These are phyloP conservation scores for Dysmachus trigonus DNA, from an alignment of 2,888 invertebrate genomes.

Conservation along the genomic window DNA sequence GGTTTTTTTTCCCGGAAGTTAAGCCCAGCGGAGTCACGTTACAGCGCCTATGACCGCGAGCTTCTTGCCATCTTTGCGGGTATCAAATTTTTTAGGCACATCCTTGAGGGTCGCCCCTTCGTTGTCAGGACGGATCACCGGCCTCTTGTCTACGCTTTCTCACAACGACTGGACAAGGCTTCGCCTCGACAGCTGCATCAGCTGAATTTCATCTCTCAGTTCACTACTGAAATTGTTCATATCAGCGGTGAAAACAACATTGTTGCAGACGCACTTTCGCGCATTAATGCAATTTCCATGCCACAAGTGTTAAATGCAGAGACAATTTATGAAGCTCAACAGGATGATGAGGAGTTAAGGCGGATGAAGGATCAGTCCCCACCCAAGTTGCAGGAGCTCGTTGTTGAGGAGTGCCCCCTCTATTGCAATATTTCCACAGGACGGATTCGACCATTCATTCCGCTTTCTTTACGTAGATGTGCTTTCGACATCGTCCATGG, in stretches of 20 bases:
- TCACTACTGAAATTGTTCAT: conserved; percentile 17
- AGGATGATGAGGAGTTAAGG: neutral
- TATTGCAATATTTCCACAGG: conserved; percentile 4
- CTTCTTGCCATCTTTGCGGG: conserved; percentile 59
- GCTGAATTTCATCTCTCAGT: neutral
- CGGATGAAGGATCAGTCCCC: too few relatives aligned
- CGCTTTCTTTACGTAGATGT: neutral
- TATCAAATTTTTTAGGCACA: conserved; percentile 47
- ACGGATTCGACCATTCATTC: neutral
- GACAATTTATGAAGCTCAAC: neutral
- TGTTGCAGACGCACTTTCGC: too few relatives aligned
- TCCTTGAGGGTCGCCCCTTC: conserved; percentile 43
- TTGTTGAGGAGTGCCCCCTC: neutral
- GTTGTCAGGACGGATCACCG: conserved; percentile 43
- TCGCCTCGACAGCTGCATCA: neutral
- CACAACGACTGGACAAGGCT: neutral
- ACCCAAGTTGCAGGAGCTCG: too few relatives aligned
- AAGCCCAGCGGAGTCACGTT: conserved; percentile 55
- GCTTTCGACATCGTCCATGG: neutral
- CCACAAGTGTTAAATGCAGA: neutral
- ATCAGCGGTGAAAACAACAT: too few relatives aligned
- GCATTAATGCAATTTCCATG: neutral
- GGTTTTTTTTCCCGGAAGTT: conserved; percentile 59
- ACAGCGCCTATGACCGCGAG: conserved; percentile 59
- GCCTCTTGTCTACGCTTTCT: neutral